Evolutionary conservation across 2,888 invertebrate genomes (phyloP).

Genomic region (Boloria euphrosyne): DNA sequence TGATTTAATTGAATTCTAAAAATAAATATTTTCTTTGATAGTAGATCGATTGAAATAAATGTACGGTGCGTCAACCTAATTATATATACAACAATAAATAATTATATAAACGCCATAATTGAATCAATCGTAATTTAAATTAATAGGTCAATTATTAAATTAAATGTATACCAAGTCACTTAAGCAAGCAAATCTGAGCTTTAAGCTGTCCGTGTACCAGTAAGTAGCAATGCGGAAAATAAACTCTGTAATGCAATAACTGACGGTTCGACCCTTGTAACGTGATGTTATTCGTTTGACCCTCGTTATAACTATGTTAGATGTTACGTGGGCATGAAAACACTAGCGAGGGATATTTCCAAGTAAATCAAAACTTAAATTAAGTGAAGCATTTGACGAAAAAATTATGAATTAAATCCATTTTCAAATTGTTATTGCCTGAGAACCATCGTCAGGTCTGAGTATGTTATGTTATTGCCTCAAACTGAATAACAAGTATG

Average conservation of each 20-base stretch:
- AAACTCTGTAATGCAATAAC: constrained; percentile 72
- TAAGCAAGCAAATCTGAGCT: constrained; percentile 46
- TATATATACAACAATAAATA: too few relatives aligned
- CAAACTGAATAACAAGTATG: constrained; percentile 53
- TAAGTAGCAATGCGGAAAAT: constrained; percentile 60
- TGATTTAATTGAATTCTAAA: too few relatives aligned
- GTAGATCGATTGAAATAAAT: too few relatives aligned
- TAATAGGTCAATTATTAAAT: neutral
- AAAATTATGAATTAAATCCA: neutral
- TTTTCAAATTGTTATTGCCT: too few relatives aligned
- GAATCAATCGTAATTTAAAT: neutral
- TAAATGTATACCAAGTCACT: neutral
- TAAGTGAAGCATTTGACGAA: neutral
- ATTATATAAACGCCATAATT: too few relatives aligned
- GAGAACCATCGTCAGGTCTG: too few relatives aligned
- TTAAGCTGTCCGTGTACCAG: constrained; percentile 56
- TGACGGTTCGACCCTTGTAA: constrained; percentile 73
- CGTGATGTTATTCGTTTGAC: constrained; percentile 65
- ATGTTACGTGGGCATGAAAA: constrained; percentile 48
- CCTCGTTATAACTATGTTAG: constrained; percentile 67
- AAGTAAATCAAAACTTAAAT: neutral
- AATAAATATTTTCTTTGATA: too few relatives aligned
- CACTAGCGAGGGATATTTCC: neutral
- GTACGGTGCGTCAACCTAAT: too few relatives aligned
- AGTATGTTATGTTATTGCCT: neutral